Conservation (phyloP, 2,888 invertebrate species). For the Thereva nobilitata region DNA sequence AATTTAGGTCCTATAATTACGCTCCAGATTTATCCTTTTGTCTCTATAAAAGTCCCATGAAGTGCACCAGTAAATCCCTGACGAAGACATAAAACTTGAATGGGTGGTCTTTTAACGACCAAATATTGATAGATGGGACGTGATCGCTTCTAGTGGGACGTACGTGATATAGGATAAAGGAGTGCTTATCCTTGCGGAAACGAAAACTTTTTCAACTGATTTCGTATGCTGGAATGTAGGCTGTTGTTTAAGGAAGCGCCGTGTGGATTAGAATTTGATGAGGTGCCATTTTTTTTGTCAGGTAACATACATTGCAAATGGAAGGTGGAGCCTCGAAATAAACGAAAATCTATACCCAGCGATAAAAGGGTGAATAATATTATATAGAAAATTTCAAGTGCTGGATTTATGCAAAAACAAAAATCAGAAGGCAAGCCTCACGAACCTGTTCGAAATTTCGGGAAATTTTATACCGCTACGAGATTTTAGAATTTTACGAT, state of each 20-base stretch:
- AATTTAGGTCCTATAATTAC: not conserved
- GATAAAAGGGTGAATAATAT: too few relatives aligned
- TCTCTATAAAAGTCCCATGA: not conserved
- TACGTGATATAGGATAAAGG: too few relatives aligned
- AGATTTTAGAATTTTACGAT: too few relatives aligned
- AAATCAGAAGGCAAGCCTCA: too few relatives aligned
- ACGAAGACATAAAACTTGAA: not conserved
- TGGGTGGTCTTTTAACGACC: slow-evolving; percentile 2
- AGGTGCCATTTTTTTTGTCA: not conserved
- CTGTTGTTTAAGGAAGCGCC: not conserved
- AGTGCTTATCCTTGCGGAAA: not conserved
- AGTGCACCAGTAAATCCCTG: not conserved
- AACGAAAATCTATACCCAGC: too few relatives aligned
- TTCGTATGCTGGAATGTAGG: not conserved
- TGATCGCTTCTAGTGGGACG: not conserved
- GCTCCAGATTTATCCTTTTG: slow-evolving; percentile 1
- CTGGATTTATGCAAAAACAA: too few relatives aligned
- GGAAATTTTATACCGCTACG: too few relatives aligned
- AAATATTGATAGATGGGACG: slow-evolving; percentile 4
- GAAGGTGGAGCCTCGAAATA: too few relatives aligned
- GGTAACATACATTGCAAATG: slow-evolving; percentile 2
- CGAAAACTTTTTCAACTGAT: not conserved
- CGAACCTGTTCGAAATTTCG: too few relatives aligned
- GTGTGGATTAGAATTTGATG: not conserved
- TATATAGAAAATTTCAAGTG: too few relatives aligned